These are phyloP conservation scores for Coregonus ussuriensis DNA, from an alignment of 2,797 vertebrate species.

Conservation along the genomic window DNA sequence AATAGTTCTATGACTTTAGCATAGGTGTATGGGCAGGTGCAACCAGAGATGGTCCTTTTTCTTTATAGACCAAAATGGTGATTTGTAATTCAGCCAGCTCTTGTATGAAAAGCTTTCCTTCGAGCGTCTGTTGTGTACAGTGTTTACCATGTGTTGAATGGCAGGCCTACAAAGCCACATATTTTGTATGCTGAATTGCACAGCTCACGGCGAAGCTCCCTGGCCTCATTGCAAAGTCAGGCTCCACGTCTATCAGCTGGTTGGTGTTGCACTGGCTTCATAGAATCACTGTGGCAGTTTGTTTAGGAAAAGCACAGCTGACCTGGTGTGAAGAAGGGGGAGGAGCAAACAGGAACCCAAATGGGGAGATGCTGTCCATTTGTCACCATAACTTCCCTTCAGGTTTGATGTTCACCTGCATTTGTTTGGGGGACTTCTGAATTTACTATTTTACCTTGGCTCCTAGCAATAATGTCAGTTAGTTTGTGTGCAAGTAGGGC, in stretches of 20 bases:
- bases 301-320: background rate
- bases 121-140: background rate
- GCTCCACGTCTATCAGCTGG: background rate
- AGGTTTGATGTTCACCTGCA: slow-evolving; percentile 27
- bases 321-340: background rate
- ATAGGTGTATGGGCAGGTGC: background rate
- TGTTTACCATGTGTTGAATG: slow-evolving; percentile 7
- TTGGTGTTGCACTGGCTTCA: background rate
- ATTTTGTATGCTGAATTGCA: background rate
- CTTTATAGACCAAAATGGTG: background rate
- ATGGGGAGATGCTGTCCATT: background rate
- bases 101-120: background rate
- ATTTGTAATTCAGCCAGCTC: background rate
- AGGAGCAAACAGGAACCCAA: background rate
- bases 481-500: background rate
- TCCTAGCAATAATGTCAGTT: background rate
- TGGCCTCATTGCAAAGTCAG: background rate
- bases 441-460: background rate
- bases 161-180: background rate
- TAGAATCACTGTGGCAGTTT: background rate
- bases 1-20: background rate
- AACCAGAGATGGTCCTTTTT: background rate
- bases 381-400: slow-evolving; percentile 6
- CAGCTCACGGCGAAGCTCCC: background rate
- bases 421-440: background rate